Evolutionary conservation across 92 coral and sea anemone species (phyloP).

Genomic region (Porites divaricata): DNA sequence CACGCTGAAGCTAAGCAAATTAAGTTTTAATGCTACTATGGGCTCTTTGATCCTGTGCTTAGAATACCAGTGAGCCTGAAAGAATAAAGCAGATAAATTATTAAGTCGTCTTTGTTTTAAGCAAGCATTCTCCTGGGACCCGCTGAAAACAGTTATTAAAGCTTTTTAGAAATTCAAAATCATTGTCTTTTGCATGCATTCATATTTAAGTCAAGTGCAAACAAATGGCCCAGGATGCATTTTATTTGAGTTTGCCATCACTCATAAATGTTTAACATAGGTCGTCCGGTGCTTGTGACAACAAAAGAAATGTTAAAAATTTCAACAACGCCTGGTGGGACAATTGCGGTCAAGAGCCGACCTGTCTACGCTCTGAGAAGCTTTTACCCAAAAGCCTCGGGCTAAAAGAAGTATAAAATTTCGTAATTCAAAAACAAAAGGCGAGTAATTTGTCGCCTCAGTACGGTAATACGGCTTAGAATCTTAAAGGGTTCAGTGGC

Average conservation of each 20-base stretch:
- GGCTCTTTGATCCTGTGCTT: not conserved
- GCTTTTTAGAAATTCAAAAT: slow-evolving; percentile 25
- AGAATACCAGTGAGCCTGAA: not conserved
- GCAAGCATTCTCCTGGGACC: slow-evolving; percentile 13
- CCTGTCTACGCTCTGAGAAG: not conserved
- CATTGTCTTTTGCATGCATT: slow-evolving; percentile 1
- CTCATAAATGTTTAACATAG: not conserved
- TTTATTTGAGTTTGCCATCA: slow-evolving; percentile 14
- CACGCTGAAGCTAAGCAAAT: too few relatives aligned
- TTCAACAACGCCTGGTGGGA: slow-evolving; percentile 16
- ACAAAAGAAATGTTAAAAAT: slow-evolving; percentile 27
- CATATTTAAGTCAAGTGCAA: slow-evolving; percentile 18
- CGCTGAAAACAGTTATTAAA: not conserved
- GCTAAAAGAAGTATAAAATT: slow-evolving; percentile 10
- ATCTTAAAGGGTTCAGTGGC: not conserved
- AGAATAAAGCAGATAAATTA: not conserved
- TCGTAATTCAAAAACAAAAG: slow-evolving; percentile 36
- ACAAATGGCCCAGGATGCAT: slow-evolving; percentile 8
- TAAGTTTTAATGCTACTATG: too few relatives aligned
- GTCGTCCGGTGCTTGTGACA: not conserved
- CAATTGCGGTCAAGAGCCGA: not conserved
- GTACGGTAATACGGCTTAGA: not conserved
- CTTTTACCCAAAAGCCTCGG: not conserved
- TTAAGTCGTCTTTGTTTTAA: not conserved
- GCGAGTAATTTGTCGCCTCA: not conserved